phyloP scores from a whole-genome alignment of 2,113 vertebrate species.

The Xiphophorus maculatus region DNA sequence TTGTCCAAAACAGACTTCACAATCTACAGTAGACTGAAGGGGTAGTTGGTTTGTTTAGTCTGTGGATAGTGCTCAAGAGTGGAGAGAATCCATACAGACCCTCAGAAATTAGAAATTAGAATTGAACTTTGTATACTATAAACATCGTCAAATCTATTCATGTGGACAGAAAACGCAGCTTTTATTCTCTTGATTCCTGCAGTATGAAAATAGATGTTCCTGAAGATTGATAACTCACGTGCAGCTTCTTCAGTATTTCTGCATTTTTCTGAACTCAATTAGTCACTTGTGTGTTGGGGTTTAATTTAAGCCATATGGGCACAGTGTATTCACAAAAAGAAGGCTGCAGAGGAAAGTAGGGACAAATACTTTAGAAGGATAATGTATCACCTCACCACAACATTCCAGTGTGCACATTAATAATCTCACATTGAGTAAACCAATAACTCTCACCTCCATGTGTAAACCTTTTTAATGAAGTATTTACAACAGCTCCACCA shows the following conservation, averaged over 20 bases:
- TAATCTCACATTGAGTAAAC: slow-evolving; percentile 45
- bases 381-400: slow-evolving; percentile 36
- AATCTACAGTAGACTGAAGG: background rate
- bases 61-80: no score
- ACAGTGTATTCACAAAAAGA: slow-evolving; percentile 29
- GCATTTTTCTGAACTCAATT: slow-evolving; percentile 1
- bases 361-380: slow-evolving; percentile 21
- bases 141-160: background rate
- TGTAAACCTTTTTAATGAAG: slow-evolving; percentile 66
- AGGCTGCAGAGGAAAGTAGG: slow-evolving; percentile 7
- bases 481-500: slow-evolving; percentile 61
- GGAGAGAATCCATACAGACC: background rate
- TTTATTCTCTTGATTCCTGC: background rate
- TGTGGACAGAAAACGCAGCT: background rate
- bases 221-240: slow-evolving; percentile 8
- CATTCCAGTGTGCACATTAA: slow-evolving; percentile 20
- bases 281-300: slow-evolving; percentile 10
- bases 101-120: no score
- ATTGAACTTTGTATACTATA: background rate
- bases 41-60: no score
- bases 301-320: slow-evolving; percentile 18
- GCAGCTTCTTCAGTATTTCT: slow-evolving; percentile 12
- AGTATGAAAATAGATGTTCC: background rate
- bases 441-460: slow-evolving; percentile 64
- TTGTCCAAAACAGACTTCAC: background rate